phyloP scores from a whole-genome alignment of 2,797 vertebrate genomes.

The Rachycentron canadum region DNA sequence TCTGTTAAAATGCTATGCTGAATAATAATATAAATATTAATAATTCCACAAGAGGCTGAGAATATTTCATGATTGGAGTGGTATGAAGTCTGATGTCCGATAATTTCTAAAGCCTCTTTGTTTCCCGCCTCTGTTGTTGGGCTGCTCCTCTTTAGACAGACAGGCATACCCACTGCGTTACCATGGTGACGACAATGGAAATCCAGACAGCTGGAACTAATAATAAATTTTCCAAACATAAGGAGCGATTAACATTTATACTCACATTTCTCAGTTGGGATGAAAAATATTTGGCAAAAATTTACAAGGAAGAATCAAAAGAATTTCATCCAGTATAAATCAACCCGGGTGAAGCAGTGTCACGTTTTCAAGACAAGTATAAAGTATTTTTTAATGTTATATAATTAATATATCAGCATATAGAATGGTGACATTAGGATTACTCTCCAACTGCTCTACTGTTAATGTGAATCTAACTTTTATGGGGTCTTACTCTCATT shows the following conservation, averaged over 20 bases:
- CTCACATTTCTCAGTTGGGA: slow-evolving; percentile 1
- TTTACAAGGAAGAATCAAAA: not conserved
- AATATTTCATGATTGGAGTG: slow-evolving; percentile 19
- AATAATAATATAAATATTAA: slow-evolving; percentile 8
- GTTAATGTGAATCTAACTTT: not conserved
- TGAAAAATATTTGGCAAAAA: slow-evolving; percentile 20
- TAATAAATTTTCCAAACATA: slow-evolving; percentile 38
- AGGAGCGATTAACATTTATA: slow-evolving; percentile 23
- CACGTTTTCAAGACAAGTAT: not conserved
- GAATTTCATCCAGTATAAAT: slow-evolving; percentile 18
- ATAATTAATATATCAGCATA: not conserved
- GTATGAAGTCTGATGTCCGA: slow-evolving; percentile 53
- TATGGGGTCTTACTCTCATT: not conserved
- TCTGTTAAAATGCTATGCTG: not conserved
- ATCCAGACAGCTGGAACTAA: slow-evolving; percentile 57
- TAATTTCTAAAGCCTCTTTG: slow-evolving; percentile 63
- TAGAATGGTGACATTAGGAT: not conserved
- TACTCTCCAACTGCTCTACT: not conserved
- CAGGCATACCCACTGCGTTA: slow-evolving; percentile 62
- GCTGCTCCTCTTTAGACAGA: slow-evolving; percentile 46
- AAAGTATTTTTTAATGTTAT: not conserved
- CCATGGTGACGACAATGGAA: slow-evolving; percentile 62
- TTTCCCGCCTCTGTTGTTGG: slow-evolving; percentile 43
- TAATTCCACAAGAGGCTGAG: not conserved
- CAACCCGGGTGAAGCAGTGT: slow-evolving; percentile 3